Percentiles rank a stretch among this genome's conserved stretches.
These are phyloP conservation scores for Danaus melanippus DNA, from an alignment of 1,140 invertebrate genomes.

Conservation along the genomic window DNA sequence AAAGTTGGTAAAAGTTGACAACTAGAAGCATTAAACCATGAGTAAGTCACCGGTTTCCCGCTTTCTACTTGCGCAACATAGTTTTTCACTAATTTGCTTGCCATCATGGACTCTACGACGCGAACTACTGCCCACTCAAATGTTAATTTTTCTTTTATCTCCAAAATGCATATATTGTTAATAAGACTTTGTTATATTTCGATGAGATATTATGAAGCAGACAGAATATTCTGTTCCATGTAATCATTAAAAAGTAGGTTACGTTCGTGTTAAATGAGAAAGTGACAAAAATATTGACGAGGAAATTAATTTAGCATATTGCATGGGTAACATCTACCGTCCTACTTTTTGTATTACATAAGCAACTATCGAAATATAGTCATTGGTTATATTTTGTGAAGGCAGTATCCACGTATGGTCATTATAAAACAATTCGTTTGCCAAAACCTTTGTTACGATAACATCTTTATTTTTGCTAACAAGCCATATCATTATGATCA, in stretches of 20 bases:
- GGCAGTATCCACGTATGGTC: too few relatives aligned
- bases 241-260: constrained; percentile 6
- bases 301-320: constrained; percentile 22
- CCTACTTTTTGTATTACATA: constrained; percentile 47
- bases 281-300: constrained; percentile 18
- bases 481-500: too few relatives aligned
- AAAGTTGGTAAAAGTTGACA: neutral
- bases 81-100: constrained; percentile 39
- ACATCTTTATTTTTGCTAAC: too few relatives aligned
- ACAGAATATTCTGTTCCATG: neutral
- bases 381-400: too few relatives aligned
- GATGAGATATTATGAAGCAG: constrained; percentile 3
- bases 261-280: constrained; percentile 11
- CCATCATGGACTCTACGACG: constrained; percentile 31
- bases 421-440: too few relatives aligned
- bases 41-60: constrained; percentile 43
- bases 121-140: constrained; percentile 14
- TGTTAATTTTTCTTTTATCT: neutral
- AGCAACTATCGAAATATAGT: constrained; percentile 28
- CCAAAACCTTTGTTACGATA: too few relatives aligned
- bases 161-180: neutral
- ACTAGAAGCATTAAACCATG: constrained; percentile 33
- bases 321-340: constrained; percentile 33
- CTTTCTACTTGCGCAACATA: constrained; percentile 54
- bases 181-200: constrained; percentile 1